Evolutionary conservation across 2,797 vertebrate species (phyloP), one percentile per base, ranked within the genome.

Genomic region (Enoplosus armatus): DNA sequence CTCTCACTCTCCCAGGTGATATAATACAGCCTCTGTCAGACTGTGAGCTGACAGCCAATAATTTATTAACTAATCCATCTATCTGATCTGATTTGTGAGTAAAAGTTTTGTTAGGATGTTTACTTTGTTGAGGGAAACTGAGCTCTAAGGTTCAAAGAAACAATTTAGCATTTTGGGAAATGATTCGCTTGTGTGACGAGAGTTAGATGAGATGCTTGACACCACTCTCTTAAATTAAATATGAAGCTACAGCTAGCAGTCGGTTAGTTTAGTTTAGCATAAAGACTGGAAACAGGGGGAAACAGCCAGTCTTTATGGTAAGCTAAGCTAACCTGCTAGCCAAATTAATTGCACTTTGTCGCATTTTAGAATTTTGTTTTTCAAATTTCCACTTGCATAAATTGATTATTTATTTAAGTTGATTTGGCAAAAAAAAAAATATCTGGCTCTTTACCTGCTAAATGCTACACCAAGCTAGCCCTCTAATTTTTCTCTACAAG

Each of bases 1-100:
- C 3, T 50, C 18, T 60, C 15, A 16, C n/a, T 71, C 53, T 61
- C 55, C 35, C 11, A 31, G 62, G 43, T 71, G 69, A 65, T 31
- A 26, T 58, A 66, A 53, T 20, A 20, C 27, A 51, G n/a, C 47
- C 35, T 43, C 29, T 35, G 20, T 55, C 24, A 37, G 16, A 56
- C 50, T 39, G 7, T 31, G 20, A 18, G 61, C 53, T 64, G 26
- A 35, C 27, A 45, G 50, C 41, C 33, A 15, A 16, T 72, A 27
- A 53, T 16, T n/a, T 33, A 20, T 15, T 45, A 4, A 20, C 1
- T 16, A 9, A 31, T 31, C 26, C 4, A 26, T 22, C 14, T 1
- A 18, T 24, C 4, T 6, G 29, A 26, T 48, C 29, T 11, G 22
- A 41, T 12, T 37, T 6, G 43, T 37, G 39, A 37, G 56, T 37